Evolutionary conservation across 2,797 vertebrate species (phyloP).

Genomic region (Phoxinus dragarum): DNA sequence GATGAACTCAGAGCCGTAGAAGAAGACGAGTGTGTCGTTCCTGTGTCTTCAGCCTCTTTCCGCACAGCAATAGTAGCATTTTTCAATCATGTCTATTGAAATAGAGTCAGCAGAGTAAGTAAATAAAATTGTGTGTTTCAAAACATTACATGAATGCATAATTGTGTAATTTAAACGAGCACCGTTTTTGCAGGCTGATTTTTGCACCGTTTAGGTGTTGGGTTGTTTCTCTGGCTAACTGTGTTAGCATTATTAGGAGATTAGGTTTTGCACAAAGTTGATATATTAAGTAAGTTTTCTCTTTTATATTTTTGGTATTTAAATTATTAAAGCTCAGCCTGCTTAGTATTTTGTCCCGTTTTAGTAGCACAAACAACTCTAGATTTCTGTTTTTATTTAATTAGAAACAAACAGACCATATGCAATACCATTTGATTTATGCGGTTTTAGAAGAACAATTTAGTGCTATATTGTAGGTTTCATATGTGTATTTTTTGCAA

Average conservation of each 20-base stretch:
- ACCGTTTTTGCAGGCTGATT: not conserved
- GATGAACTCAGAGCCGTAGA: not conserved
- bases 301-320: not conserved
- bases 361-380: not conserved
- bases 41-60: not conserved
- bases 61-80: not conserved
- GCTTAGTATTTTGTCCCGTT: not conserved
- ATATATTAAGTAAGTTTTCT: not conserved
- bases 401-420: not conserved
- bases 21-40: constrained; percentile 29
- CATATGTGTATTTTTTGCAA: not conserved
- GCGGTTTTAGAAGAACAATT: not conserved
- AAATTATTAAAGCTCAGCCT: not conserved
- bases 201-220: not conserved
- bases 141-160: rapidly evolving
- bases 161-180: not conserved
- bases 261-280: not conserved
- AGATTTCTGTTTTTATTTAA: not conserved
- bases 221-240: constrained; percentile 2
- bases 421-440: not conserved
- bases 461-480: not conserved
- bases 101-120: constrained; percentile 84
- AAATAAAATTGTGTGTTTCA: rapidly evolving
- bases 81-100: constrained; percentile 78
- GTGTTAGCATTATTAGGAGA: constrained; percentile 14